phyloP scores from a whole-genome alignment of 2,888 invertebrate genomes.

The Philaethria dido region DNA sequence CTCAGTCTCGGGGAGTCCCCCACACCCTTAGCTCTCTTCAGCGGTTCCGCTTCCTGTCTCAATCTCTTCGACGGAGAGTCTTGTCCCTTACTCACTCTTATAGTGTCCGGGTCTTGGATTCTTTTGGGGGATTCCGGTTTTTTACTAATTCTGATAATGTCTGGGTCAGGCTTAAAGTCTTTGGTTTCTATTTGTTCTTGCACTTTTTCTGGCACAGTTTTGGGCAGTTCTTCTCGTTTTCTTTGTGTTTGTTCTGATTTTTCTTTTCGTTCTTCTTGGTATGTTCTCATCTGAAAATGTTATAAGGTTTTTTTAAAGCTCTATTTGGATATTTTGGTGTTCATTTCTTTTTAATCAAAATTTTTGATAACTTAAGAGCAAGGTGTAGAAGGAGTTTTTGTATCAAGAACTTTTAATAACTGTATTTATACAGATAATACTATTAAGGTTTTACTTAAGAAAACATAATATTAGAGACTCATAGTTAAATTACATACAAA shows the following conservation, averaged over 20 bases:
- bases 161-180: conserved; percentile 72
- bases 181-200: conserved; percentile 54
- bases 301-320: neutral
- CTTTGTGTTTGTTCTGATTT: conserved; percentile 56
- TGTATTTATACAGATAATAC: too few relatives aligned
- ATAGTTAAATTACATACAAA: too few relatives aligned
- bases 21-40: conserved; percentile 72
- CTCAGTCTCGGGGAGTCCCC: conserved; percentile 72
- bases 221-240: conserved; percentile 53
- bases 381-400: too few relatives aligned
- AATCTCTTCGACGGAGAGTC: conserved; percentile 76
- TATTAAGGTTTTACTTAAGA: too few relatives aligned
- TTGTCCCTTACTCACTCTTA: conserved; percentile 66
- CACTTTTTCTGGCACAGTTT: conserved; percentile 39
- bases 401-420: too few relatives aligned
- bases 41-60: conserved; percentile 75
- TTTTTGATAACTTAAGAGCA: too few relatives aligned
- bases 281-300: conserved; percentile 61
- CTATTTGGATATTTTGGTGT: too few relatives aligned
- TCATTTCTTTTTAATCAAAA: too few relatives aligned
- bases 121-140: conserved; percentile 69
- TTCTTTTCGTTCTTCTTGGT: conserved; percentile 66
- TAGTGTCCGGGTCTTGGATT: conserved; percentile 68
- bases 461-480: too few relatives aligned
- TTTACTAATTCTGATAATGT: conserved; percentile 70